These are phyloP conservation scores for Bubo blakistoni DNA, from an alignment of 2,113 vertebrate genomes.

Conservation along the genomic window DNA sequence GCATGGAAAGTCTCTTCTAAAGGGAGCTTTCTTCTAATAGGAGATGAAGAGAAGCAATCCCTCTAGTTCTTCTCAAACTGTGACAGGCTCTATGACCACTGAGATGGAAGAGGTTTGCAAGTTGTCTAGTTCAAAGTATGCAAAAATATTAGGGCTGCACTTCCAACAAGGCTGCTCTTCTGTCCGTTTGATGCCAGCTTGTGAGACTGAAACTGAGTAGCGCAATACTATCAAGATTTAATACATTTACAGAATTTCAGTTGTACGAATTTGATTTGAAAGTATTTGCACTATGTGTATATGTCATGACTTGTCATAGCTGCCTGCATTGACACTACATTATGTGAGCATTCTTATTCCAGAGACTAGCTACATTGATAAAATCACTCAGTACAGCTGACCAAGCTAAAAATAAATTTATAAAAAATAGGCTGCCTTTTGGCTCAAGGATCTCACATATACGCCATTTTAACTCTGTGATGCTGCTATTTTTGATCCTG, in stretches of 20 bases:
- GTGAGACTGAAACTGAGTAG: neutral
- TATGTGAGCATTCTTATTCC: neutral
- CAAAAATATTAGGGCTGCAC: constrained; percentile 25
- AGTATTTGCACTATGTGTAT: neutral
- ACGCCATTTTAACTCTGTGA: neutral
- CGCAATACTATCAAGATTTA: neutral
- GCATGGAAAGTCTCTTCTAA: neutral
- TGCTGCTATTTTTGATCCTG: neutral
- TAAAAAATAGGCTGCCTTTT: neutral
- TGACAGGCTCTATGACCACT: neutral
- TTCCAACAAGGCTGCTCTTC: neutral
- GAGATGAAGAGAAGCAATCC: neutral
- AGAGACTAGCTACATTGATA: neutral
- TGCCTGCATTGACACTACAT: neutral
- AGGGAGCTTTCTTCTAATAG: neutral
- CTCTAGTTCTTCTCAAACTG: constrained; percentile 29
- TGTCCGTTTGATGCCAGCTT: neutral
- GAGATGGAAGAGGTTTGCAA: constrained; percentile 37
- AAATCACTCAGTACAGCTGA: constrained; percentile 17
- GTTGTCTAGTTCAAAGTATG: neutral
- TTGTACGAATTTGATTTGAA: neutral
- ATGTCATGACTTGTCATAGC: neutral
- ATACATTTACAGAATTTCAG: neutral
- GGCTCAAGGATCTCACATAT: neutral
- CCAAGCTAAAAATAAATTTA: constrained; percentile 25